Base-by-base conservation (phyloP, 2,113 vertebrate species). In the Tragelaphus imberbis region DNA sequence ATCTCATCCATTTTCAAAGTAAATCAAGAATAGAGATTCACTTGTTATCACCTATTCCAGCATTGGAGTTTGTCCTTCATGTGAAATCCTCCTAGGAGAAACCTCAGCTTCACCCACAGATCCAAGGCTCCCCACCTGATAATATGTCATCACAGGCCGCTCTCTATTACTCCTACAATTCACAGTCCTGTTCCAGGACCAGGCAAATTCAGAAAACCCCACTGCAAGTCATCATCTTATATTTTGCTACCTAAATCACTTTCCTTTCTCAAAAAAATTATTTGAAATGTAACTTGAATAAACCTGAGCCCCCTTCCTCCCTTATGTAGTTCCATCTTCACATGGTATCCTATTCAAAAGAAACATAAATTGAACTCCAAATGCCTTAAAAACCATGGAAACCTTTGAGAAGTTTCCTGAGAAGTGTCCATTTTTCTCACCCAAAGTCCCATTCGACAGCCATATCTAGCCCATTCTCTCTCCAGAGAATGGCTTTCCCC, bases 201-300 rank as follows among this genome's bases (percentile, higher is more conserved):
- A 28, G 19, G 40, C 17, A 40, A n/a, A 55, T 51, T 79, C 63
- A 81, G 75, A 88, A 94, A 89, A 71, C 13, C 58, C 23, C 44
- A 55, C 56, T 13, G 2, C 17, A 33, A 65, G 68, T 51, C 86
- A 82, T 33, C 33, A 25, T 27, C 79, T 90, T 93, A 36, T 5
- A 7, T 61, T 84, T 75, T 95, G 61, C 61, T 61, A 84, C 61
- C 49, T 55, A 93, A 93, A 93, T 82, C 58, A 81, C 47, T 93
- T 88, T 68, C 36, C 27, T 94, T 23, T 82, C 61, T 71, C 56
- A 86, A 68, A 91, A 87, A 94, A 95, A 91, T 84, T 47, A 88
- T 63, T 91, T 82, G 25, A 95, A 95, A 88, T 85, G n/a, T 81
- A 90, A 88, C 16, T 81, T 88, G 84, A 95, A 85, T 95, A 75